These are phyloP conservation scores for Micrasema minimum DNA, from an alignment of 1,140 invertebrate genomes.

Conservation along the genomic window DNA sequence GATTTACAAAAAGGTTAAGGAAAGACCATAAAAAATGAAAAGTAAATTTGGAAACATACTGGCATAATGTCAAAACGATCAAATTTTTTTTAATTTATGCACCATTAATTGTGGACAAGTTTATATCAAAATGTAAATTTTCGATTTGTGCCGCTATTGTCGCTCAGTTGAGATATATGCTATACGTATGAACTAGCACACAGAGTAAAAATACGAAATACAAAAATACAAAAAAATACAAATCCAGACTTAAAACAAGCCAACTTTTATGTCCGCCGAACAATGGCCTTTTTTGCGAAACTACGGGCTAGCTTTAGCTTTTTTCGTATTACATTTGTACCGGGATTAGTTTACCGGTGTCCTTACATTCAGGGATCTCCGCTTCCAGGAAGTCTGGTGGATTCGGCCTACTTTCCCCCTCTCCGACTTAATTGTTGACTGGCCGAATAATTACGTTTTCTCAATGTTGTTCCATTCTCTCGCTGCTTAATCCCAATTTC, in stretches of 20 bases:
- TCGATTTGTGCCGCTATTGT: no score
- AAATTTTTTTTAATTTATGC: no score
- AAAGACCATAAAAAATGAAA: no score
- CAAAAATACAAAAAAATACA: no score
- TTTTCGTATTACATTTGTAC: conserved; percentile 33
- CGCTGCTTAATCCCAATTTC: conserved; percentile 23
- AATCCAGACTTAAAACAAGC: conserved; percentile 12
- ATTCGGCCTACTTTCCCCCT: not conserved
- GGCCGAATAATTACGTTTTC: conserved; percentile 28
- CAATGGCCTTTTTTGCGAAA: conserved; percentile 20
- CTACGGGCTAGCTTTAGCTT: conserved; percentile 8
- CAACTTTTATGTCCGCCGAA: conserved; percentile 30
- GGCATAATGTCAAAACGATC: no score
- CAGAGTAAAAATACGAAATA: no score
- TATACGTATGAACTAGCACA: no score
- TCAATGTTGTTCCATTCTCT: conserved; percentile 13
- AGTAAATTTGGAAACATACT: no score
- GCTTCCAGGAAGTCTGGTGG: conserved; percentile 28
- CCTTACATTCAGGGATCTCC: conserved; percentile 5
- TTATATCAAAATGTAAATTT: no score
- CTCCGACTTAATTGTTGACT: conserved; percentile 30
- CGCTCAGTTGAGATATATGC: no score
- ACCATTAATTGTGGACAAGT: no score
- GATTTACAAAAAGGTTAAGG: no score
- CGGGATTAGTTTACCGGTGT: conserved; percentile 30